Conservation (phyloP, 2,797 vertebrate species). For the Dendrocincla tyrannina region DNA sequence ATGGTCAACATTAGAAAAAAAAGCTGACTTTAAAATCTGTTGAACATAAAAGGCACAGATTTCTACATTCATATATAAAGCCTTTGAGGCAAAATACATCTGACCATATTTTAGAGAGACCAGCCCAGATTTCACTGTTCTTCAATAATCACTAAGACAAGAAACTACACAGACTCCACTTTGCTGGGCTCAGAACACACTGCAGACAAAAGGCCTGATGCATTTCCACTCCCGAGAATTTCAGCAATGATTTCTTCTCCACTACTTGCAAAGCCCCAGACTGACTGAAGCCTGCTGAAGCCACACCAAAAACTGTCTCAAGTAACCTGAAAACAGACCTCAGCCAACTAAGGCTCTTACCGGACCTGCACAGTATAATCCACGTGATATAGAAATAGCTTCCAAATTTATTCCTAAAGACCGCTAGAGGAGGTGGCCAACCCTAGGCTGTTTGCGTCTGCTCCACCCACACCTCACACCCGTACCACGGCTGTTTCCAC, state of each 20-base stretch:
- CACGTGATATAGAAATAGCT: accelerated
- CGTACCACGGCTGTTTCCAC: accelerated
- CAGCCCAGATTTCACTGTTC: not conserved
- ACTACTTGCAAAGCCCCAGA: accelerated
- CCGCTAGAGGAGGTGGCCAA: not conserved
- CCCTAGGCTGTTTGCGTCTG: accelerated
- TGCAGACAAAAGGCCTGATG: not conserved
- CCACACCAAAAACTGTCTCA: not conserved
- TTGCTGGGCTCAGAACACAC: not conserved
- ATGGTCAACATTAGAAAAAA: not conserved
- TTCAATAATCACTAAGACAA: not conserved
- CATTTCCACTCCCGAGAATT: not conserved
- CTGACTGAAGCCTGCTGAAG: not conserved
- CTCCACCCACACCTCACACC: accelerated
- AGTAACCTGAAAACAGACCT: not conserved
- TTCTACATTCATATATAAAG: not conserved
- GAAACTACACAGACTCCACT: accelerated
- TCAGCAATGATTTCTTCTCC: not conserved
- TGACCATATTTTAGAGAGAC: not conserved
- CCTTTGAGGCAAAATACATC: not conserved
- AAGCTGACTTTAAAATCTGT: not conserved
- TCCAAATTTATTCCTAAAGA: not conserved
- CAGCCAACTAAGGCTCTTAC: not conserved
- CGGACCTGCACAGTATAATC: accelerated
- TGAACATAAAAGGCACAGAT: not conserved